A percentile compares a stretch with the other conserved stretches of the same genome.
Evolutionary conservation across 23 tunicate species (phyloP).

Genomic region (Diplosoma virens): DNA sequence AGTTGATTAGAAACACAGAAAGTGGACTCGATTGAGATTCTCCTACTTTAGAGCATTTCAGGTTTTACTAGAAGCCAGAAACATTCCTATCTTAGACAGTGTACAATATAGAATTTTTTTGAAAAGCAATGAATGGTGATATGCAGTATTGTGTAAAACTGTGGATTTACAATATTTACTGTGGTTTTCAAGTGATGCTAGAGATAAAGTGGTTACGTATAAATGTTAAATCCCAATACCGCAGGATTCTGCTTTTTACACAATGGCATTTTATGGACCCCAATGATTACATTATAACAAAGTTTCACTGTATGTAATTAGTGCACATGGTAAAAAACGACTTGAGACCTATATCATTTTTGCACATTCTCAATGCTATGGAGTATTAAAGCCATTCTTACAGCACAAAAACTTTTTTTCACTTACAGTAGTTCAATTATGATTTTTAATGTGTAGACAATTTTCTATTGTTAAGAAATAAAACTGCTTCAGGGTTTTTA

Average conservation of each 20-base stretch:
- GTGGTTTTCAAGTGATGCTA: conserved; percentile 10
- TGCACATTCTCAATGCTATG: too few species aligned
- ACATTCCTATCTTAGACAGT: neutral
- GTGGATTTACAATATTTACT: neutral
- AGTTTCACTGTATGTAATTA: neutral
- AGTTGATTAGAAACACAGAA: too few species aligned
- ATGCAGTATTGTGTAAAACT: neutral
- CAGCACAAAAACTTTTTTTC: too few species aligned
- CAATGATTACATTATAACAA: neutral
- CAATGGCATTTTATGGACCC: neutral
- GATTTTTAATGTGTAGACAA: too few species aligned
- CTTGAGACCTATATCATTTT: too few species aligned
- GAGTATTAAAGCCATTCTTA: too few species aligned
- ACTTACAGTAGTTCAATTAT: too few species aligned
- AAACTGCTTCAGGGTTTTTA: too few species aligned
- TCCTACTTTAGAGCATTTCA: conserved; percentile 5
- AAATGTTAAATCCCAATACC: neutral
- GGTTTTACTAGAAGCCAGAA: neutral
- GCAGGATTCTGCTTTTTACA: neutral
- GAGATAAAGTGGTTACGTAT: neutral
- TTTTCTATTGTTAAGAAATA: too few species aligned
- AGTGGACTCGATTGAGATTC: neutral
- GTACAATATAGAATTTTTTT: neutral
- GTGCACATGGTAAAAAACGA: too few species aligned
- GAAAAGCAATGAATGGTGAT: conserved; percentile 12